Conservation (phyloP, 2,113 vertebrate genomes). For the Synodontis membranacea region DNA sequence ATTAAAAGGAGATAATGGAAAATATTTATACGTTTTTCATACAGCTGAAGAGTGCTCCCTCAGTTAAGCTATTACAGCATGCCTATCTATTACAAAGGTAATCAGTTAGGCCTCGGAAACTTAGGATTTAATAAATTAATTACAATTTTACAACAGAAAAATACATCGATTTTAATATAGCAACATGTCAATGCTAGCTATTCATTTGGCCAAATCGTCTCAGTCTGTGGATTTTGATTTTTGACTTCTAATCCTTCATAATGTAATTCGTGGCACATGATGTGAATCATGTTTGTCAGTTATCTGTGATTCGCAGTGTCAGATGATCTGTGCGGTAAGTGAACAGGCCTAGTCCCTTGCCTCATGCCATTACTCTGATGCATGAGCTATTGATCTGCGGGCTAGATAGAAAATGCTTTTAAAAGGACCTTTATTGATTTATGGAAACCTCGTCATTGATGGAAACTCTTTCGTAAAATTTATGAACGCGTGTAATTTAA, state of each 20-base stretch:
- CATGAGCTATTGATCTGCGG: constrained; percentile 59
- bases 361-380: constrained; percentile 33
- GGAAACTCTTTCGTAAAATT: constrained; percentile 16
- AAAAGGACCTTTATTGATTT: constrained; percentile 47
- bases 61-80: background rate
- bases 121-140: background rate
- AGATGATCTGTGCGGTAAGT: constrained; percentile 27
- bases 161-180: background rate
- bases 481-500: constrained; percentile 38
- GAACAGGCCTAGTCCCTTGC: constrained; percentile 10
- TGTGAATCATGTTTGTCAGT: constrained; percentile 13
- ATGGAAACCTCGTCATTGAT: constrained; percentile 20
- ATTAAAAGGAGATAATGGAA: constrained; percentile 14
- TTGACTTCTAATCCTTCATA: background rate
- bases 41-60: background rate
- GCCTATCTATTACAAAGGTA: background rate
- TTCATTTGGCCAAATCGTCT: background rate
- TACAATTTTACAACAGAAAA: background rate
- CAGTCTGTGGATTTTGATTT: background rate
- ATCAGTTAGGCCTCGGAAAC: background rate
- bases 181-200: background rate
- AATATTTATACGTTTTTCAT: background rate
- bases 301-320: background rate
- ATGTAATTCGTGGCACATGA: background rate
- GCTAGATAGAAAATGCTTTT: constrained; percentile 33